These are phyloP conservation scores for Sapayoa aenigma DNA, from an alignment of 2,113 vertebrate species.

Conservation along the genomic window DNA sequence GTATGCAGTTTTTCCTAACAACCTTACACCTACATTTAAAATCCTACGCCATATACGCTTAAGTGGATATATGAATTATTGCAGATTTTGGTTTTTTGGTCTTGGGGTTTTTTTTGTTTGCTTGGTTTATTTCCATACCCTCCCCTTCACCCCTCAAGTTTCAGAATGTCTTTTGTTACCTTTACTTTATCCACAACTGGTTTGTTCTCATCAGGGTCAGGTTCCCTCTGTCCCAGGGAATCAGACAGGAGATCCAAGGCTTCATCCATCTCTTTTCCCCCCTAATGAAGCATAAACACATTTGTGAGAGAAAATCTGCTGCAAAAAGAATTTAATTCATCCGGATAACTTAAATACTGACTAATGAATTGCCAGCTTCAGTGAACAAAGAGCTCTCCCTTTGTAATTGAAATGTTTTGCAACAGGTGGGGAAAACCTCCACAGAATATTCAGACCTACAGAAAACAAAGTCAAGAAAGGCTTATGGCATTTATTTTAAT, in stretches of 20 bases:
- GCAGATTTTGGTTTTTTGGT: neutral
- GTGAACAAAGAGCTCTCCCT: neutral
- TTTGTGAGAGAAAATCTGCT: neutral
- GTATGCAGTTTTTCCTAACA: neutral
- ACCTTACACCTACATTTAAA: neutral
- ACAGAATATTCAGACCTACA: neutral
- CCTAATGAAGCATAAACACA: neutral
- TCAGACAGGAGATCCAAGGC: conserved; percentile 75
- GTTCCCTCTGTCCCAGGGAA: conserved; percentile 71
- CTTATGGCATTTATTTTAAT: neutral
- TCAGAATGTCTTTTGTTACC: conserved; percentile 50
- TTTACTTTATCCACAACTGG: conserved; percentile 77
- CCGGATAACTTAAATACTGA: neutral
- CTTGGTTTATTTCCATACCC: neutral
- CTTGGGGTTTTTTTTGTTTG: accelerated
- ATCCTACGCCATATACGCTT: neutral
- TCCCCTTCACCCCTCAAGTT: neutral
- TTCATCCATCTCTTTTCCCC: conserved; percentile 65
- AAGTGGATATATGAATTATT: too few relatives aligned
- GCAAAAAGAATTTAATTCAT: neutral
- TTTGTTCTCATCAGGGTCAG: conserved; percentile 74
- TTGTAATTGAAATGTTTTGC: neutral
- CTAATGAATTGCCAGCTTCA: neutral
- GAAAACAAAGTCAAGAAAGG: neutral
- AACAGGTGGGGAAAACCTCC: neutral